Conservation (phyloP, 2,888 invertebrate genomes). For the Leptinotarsa haldemani region DNA sequence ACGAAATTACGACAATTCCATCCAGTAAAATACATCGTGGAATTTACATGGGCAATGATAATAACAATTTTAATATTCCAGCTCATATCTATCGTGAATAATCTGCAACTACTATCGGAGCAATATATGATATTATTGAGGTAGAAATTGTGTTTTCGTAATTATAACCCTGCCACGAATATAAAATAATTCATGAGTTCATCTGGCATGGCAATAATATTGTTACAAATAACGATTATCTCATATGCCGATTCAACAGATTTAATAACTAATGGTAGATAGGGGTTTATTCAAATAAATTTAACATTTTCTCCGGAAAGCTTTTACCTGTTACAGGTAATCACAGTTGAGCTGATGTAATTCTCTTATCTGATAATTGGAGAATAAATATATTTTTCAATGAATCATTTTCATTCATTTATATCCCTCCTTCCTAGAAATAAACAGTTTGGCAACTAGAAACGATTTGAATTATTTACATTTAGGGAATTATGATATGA, state of each 20-base stretch:
- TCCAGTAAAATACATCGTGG: slow-evolving; percentile 2
- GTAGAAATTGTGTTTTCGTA: slow-evolving; percentile 17
- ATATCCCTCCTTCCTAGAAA: too few relatives aligned
- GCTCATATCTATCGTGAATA: slow-evolving; percentile 14
- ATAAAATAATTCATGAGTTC: slow-evolving; percentile 17
- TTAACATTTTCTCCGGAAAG: too few relatives aligned
- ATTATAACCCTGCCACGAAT: slow-evolving; percentile 14
- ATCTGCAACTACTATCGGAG: slow-evolving; percentile 14
- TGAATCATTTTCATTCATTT: too few relatives aligned
- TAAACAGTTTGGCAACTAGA: too few relatives aligned
- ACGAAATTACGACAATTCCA: slow-evolving; percentile 16
- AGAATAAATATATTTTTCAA: too few relatives aligned
- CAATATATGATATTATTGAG: slow-evolving; percentile 20
- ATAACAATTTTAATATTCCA: slow-evolving; percentile 20
- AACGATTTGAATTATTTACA: too few relatives aligned
- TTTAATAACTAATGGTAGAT: not conserved
- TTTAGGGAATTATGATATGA: too few relatives aligned
- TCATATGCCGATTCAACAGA: not conserved
- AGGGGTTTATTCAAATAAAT: not conserved
- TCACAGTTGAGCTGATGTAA: too few relatives aligned
- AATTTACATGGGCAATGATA: slow-evolving; percentile 14
- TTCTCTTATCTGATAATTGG: too few relatives aligned
- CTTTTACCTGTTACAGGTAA: too few relatives aligned
- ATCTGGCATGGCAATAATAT: slow-evolving; percentile 16
- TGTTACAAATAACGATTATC: slow-evolving; percentile 9